Percentiles rank a stretch among this genome's conserved stretches.
These are phyloP conservation scores for Epinotia demarniana DNA, from an alignment of 2,888 invertebrate species.

Conservation along the genomic window DNA sequence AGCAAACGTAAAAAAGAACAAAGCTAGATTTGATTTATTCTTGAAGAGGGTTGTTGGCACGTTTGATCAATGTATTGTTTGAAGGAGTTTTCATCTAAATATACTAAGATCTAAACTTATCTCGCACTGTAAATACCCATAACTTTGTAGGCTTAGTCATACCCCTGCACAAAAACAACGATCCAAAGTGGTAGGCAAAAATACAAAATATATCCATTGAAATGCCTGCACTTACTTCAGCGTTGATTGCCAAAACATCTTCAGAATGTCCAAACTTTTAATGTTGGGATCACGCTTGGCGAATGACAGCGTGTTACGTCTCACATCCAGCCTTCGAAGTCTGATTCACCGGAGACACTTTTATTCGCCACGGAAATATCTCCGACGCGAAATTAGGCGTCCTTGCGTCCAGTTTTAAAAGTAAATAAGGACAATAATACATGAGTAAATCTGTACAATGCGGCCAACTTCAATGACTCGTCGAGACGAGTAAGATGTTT, in stretches of 20 bases:
- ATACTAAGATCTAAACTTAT: slow-evolving; percentile 26
- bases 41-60: slow-evolving; percentile 34
- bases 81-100: slow-evolving; percentile 33
- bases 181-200: slow-evolving; percentile 33
- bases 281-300: slow-evolving; percentile 67
- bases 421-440: slow-evolving; percentile 75
- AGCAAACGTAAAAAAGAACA: slow-evolving; percentile 22
- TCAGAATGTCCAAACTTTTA: slow-evolving; percentile 69
- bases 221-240: slow-evolving; percentile 57
- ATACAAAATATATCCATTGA: slow-evolving; percentile 54
- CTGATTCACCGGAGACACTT: slow-evolving; percentile 79
- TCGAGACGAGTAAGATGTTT: slow-evolving; percentile 51
- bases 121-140: slow-evolving; percentile 26
- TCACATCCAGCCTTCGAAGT: slow-evolving; percentile 65
- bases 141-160: slow-evolving; percentile 37
- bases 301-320: slow-evolving; percentile 74
- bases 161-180: slow-evolving; percentile 30
- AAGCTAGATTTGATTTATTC: slow-evolving; percentile 35
- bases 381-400: slow-evolving; percentile 75
- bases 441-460: slow-evolving; percentile 56
- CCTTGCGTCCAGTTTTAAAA: slow-evolving; percentile 77
- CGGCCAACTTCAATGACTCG: slow-evolving; percentile 66
- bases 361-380: slow-evolving; percentile 80
- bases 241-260: slow-evolving; percentile 67
- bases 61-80: slow-evolving; percentile 39